Evolutionary conservation across 2,113 vertebrate species (phyloP).

Genomic region (Uropsilus gracilis): DNA sequence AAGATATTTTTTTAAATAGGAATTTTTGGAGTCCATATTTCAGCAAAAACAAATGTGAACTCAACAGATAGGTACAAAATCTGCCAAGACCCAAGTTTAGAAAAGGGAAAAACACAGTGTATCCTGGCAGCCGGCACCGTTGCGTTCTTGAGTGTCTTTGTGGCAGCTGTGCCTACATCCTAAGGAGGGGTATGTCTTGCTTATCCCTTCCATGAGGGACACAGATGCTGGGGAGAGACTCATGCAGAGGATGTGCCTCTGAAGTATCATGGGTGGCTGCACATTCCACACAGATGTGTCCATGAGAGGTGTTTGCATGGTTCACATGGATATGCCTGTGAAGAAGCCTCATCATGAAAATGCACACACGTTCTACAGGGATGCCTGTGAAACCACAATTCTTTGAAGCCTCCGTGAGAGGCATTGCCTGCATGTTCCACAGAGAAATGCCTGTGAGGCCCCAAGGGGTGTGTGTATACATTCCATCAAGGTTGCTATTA

Average conservation of each 20-base stretch:
- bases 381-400: no score
- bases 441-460: no score
- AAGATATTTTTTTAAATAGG: neutral
- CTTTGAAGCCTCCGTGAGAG: no score
- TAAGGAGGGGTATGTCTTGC: neutral
- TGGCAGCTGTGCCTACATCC: neutral
- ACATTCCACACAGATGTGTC: no score
- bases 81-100: neutral
- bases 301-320: rapidly evolving
- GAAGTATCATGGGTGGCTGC: no score
- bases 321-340: no score
- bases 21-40: neutral
- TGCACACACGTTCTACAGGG: no score
- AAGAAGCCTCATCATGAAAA: no score
- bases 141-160: rapidly evolving
- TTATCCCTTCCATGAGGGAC: neutral
- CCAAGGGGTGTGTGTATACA: neutral
- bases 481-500: neutral
- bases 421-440: no score
- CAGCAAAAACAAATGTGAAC: neutral
- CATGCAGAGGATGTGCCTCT: no score
- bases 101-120: neutral
- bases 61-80: neutral
- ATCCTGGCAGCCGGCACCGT: neutral
- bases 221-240: neutral